These are phyloP conservation scores for Criorhina ranunculi DNA, from an alignment of 2,888 invertebrate genomes.

Conservation along the genomic window DNA sequence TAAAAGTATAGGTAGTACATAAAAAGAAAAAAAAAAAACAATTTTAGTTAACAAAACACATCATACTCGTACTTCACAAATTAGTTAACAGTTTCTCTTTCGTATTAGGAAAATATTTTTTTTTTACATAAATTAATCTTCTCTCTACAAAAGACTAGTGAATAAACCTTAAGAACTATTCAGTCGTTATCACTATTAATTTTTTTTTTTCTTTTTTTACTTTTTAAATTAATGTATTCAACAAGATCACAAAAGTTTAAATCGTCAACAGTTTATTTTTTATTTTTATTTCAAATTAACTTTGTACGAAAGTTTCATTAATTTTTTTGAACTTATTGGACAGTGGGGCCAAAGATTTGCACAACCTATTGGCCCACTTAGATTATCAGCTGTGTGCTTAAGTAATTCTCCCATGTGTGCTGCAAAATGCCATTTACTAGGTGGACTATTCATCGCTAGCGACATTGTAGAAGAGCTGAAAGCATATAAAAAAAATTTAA, in stretches of 20 bases:
- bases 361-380: conserved; percentile 84
- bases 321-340: conserved; percentile 84
- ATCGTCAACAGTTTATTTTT: conserved; percentile 1
- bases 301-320: conserved; percentile 83
- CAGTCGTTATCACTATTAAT: conserved; percentile 67
- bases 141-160: conserved; percentile 70
- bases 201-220: conserved; percentile 21
- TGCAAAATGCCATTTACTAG: conserved; percentile 85
- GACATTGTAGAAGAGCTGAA: conserved; percentile 84
- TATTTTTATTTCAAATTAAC: conserved; percentile 78
- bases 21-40: conserved; percentile 1
- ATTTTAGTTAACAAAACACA: conserved; percentile 11
- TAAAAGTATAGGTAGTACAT: conserved; percentile 9
- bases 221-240: conserved; percentile 30
- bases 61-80: neutral
- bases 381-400: conserved; percentile 82
- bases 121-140: conserved; percentile 1
- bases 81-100: conserved; percentile 42
- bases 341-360: conserved; percentile 84
- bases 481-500: conserved; percentile 53
- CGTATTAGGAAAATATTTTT: conserved; percentile 1
- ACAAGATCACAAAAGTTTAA: conserved; percentile 38
- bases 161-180: conserved; percentile 67
- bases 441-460: conserved; percentile 84
- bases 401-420: conserved; percentile 85